Evolutionary conservation across 2,113 vertebrate species (phyloP).

Genomic region (Aspiorhynchus laticeps): DNA sequence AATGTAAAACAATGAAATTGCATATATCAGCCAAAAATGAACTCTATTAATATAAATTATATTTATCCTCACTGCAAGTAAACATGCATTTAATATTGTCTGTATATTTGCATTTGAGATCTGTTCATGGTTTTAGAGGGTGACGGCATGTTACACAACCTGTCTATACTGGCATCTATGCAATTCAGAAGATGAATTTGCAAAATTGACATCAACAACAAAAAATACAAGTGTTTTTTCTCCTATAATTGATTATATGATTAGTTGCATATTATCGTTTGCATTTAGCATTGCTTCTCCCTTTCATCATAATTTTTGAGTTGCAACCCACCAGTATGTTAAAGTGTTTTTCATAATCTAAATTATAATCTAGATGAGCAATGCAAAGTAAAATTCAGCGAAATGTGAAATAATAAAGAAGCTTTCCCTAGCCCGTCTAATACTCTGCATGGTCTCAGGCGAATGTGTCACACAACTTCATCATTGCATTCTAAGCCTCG

Average conservation of each 20-base stretch:
- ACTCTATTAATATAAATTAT: too few species aligned
- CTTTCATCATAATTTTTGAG: not conserved
- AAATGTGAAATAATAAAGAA: not conserved
- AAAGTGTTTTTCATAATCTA: not conserved
- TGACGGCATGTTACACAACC: not conserved
- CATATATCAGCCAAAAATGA: too few species aligned
- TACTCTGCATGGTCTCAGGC: slow-evolving; percentile 4
- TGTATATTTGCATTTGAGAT: not conserved
- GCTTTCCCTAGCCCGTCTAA: not conserved
- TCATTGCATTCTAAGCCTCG: not conserved
- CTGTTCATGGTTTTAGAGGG: not conserved
- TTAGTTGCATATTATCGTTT: too few species aligned
- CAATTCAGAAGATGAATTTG: not conserved
- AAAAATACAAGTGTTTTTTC: not conserved
- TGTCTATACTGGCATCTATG: not conserved
- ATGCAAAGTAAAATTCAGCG: not conserved
- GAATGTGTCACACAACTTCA: slow-evolving; percentile 29
- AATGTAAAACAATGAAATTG: not conserved
- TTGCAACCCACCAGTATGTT: not conserved
- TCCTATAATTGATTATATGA: not conserved
- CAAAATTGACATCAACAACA: not conserved
- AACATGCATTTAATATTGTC: not conserved
- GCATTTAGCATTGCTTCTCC: not conserved
- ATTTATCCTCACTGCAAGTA: not conserved
- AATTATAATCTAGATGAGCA: not conserved